A percentile compares a stretch with the other conserved stretches of the same genome.
Conservation (phyloP, 1,140 invertebrate genomes). For the Theocolax elegans region DNA sequence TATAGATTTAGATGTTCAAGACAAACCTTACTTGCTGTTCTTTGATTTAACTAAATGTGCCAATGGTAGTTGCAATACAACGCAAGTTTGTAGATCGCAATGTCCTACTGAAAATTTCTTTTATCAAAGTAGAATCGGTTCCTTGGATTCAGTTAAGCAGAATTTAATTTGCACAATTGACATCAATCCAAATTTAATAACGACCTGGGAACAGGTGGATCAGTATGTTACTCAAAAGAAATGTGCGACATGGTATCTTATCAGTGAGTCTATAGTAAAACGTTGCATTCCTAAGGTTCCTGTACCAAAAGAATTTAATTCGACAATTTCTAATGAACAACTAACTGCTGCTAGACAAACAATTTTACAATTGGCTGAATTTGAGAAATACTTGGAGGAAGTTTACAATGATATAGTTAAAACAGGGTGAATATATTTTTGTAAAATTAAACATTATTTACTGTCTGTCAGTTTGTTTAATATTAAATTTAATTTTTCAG, state of each 20-base stretch:
- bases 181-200: slow-evolving; percentile 59
- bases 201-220: slow-evolving; percentile 51
- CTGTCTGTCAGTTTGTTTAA: too few species aligned
- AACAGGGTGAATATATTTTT: not conserved
- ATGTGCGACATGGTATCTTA: slow-evolving; percentile 82
- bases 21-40: slow-evolving; percentile 83
- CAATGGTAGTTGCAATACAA: slow-evolving; percentile 82
- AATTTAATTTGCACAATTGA: slow-evolving; percentile 77
- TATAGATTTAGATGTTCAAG: slow-evolving; percentile 72
- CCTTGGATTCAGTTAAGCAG: slow-evolving; percentile 57
- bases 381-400: slow-evolving; percentile 11
- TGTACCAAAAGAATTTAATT: slow-evolving; percentile 11
- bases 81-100: slow-evolving; percentile 83
- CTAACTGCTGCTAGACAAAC: not conserved
- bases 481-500: slow-evolving; percentile 33
- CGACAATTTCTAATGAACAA: slow-evolving; percentile 1
- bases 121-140: slow-evolving; percentile 14
- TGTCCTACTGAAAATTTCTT: slow-evolving; percentile 74
- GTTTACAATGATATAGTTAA: slow-evolving; percentile 2
- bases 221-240: slow-evolving; percentile 65
- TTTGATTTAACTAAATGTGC: slow-evolving; percentile 86
- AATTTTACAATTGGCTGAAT: slow-evolving; percentile 3
- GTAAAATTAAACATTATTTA: too few species aligned
- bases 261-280: slow-evolving; percentile 65
- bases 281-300: slow-evolving; percentile 49